phyloP scores from a whole-genome alignment of 2,113 vertebrate species.

The Bos taurus region DNA sequence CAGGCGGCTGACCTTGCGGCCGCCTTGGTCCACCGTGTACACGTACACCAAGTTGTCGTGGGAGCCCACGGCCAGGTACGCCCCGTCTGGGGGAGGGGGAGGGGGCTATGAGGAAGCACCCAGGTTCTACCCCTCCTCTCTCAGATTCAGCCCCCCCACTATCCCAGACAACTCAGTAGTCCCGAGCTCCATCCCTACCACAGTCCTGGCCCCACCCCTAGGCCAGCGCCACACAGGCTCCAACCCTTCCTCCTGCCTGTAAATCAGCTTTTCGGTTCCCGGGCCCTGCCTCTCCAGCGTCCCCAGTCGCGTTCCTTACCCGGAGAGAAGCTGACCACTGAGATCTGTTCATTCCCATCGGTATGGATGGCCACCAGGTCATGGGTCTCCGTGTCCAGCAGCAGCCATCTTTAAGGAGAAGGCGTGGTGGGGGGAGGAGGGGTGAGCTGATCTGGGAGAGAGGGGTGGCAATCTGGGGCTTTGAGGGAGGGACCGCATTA shows the following conservation, averaged over 20 bases:
- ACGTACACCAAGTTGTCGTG: constrained; percentile 96
- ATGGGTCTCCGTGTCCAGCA: constrained; percentile 89
- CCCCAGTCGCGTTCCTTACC: constrained; percentile 71
- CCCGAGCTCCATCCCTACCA: background rate
- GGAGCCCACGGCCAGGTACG: constrained; percentile 79
- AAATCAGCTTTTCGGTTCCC: background rate
- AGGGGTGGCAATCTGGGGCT: background rate
- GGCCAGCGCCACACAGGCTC: background rate
- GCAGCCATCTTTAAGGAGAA: constrained; percentile 85
- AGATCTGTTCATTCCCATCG: constrained; percentile 91
- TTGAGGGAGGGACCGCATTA: background rate
- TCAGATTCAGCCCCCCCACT: constrained; percentile 7
- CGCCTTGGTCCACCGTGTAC: constrained; percentile 80
- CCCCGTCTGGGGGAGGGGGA: constrained; percentile 71
- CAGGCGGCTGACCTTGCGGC: constrained; percentile 73
- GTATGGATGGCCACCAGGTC: constrained; percentile 91
- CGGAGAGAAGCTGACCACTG: constrained; percentile 90
- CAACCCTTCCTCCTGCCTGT: background rate
- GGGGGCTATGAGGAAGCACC: constrained; percentile 64
- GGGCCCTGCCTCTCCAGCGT: background rate
- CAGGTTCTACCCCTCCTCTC: constrained; percentile 37
- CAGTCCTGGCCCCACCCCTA: background rate
- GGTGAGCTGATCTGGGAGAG: background rate
- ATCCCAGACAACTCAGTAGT: background rate
- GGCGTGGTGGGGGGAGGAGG: background rate